Percentiles rank a stretch among this genome's conserved stretches.
These are phyloP conservation scores for Porites lutea DNA, from an alignment of 64 coral and sea anemone genomes.

Conservation along the genomic window DNA sequence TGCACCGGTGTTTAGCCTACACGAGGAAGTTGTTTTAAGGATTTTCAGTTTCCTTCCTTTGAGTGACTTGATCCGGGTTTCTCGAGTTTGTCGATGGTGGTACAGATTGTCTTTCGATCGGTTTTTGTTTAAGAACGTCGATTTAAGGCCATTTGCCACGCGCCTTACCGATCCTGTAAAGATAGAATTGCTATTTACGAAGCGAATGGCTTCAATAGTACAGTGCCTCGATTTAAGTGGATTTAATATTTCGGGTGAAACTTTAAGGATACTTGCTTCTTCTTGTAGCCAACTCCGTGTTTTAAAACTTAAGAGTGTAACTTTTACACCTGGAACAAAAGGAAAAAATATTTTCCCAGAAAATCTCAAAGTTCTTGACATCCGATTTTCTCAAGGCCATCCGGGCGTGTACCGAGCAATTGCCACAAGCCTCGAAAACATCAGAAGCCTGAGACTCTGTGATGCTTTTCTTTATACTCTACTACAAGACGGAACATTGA, in stretches of 20 bases:
- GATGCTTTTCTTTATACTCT: conserved; percentile 52
- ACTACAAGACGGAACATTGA: background rate
- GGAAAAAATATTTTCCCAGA: conserved; percentile 20
- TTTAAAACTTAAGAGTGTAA: conserved; percentile 57
- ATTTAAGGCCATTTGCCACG: conserved; percentile 35
- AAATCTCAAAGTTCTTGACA: conserved; percentile 48
- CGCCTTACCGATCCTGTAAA: conserved; percentile 8
- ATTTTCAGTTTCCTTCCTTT: conserved; percentile 28
- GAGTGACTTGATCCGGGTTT: conserved; percentile 1
- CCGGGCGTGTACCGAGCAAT: conserved; percentile 27
- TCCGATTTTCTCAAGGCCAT: conserved; percentile 60
- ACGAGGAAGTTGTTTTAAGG: conserved; percentile 15
- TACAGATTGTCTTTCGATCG: conserved; percentile 13
- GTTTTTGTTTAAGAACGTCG: conserved; percentile 16
- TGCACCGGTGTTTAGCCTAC: conserved; percentile 11
- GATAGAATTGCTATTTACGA: background rate
- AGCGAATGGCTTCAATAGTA: background rate
- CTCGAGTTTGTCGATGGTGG: conserved; percentile 34
- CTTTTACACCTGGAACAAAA: conserved; percentile 1
- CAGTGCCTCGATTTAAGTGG: conserved; percentile 70
- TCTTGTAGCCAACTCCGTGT: conserved; percentile 42
- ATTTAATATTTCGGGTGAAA: conserved; percentile 15
- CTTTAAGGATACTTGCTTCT: background rate
- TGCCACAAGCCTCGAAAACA: conserved; percentile 20
- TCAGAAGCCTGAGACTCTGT: conserved; percentile 57